Base-by-base conservation (phyloP, 2,888 invertebrate species). In the Acanthosepion pharaonis region DNA sequence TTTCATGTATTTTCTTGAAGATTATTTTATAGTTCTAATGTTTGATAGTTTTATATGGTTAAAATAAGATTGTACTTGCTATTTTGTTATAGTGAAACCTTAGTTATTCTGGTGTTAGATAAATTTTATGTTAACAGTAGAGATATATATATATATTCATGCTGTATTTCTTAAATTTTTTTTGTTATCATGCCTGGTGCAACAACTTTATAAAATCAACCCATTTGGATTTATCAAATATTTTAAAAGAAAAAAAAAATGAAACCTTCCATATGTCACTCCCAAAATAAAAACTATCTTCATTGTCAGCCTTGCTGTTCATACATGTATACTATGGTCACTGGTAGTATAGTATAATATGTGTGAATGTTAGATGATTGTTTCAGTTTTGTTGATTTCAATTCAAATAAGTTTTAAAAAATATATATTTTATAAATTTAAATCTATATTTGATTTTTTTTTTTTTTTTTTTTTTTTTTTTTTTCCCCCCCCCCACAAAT, bases 291-390 rank as follows among this genome's bases (percentile, higher is more conserved):
- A 48, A 92, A 49, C 23, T 49, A 51, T 28, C 51, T 53, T 53
- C 51, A 93, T 93, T 93, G 93, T 93, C 49, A 48, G 51, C 49
- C 20, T 51, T 92, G 51, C 51, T 92, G 42, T 23, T 51, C 49
- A 93, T 93, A 93, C 51, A 93, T 93, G 93, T 93, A 93, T 51
- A n/a, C 51, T 93, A 93, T 93, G 93, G 93, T 93, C 93, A 53
- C 23, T 93, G 49, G 93, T 93, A 93, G 93, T 51, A n/a, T 93
- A 51, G 28, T n/a, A 28, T 93, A 51, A n/a, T 53, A 8, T 28
- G 93, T 93, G 28, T 93, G 49, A 93, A 49, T 93, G 93, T n/a
- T 48, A 18, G 53, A 28, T 93, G 93, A 8, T 18, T 93, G 93
- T 93, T 51, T n/a, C 9, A 51, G 23, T 53, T 93, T 53, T 53